Percentiles rank a stretch among this genome's conserved stretches.
phyloP scores from a whole-genome alignment of 2,113 vertebrate genomes.

The Syrmaticus mikado region DNA sequence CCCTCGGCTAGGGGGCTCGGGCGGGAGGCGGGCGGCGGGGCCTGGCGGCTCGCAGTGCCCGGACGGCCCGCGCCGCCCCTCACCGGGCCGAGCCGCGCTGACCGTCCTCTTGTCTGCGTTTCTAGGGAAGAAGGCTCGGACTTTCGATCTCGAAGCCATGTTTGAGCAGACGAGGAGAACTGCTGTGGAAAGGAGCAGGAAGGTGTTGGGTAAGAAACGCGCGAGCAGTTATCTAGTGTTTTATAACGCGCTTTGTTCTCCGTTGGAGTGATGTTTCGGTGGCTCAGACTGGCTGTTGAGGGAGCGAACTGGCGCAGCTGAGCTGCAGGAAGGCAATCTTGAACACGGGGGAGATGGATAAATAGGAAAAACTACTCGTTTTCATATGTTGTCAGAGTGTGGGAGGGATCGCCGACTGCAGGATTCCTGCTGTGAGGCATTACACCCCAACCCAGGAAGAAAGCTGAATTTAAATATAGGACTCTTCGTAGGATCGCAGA shows the following conservation, averaged over 20 bases:
- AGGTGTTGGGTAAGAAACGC: constrained; percentile 80
- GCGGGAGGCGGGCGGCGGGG: too few species aligned
- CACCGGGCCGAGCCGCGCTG: fast-evolving
- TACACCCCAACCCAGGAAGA: neutral
- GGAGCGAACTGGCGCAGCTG: fast-evolving
- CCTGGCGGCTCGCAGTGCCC: fast-evolving
- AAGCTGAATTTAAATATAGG: neutral
- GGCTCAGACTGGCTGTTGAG: fast-evolving
- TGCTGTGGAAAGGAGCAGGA: constrained; percentile 93
- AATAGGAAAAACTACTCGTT: neutral
- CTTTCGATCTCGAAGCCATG: constrained; percentile 95
- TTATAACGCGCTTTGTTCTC: fast-evolving
- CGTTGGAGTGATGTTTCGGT: fast-evolving
- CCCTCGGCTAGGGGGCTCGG: too few species aligned
- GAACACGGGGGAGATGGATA: neutral
- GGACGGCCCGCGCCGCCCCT: fast-evolving
- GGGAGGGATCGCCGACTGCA: fast-evolving
- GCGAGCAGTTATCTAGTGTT: neutral
- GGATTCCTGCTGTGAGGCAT: neutral
- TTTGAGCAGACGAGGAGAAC: constrained; percentile 97
- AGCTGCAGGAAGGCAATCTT: neutral
- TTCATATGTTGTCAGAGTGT: fast-evolving
- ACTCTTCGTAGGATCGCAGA: neutral
- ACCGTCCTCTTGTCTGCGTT: neutral
- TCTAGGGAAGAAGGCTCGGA: constrained; percentile 94